Evolutionary conservation across 2,113 vertebrate species (phyloP).

Genomic region (Muscicapa adusta): DNA sequence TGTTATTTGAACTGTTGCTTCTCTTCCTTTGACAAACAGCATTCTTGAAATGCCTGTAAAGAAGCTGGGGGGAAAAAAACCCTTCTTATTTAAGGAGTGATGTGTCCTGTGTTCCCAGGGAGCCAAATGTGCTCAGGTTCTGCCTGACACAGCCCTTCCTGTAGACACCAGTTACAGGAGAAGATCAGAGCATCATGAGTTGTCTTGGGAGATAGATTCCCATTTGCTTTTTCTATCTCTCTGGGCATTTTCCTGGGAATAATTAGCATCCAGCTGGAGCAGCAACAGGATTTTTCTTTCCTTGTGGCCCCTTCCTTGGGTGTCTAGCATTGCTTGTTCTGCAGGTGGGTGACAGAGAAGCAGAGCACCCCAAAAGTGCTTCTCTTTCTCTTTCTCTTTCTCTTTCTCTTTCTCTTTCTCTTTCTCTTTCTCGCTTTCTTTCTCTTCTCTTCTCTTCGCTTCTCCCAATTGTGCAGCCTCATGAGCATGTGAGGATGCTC

Average conservation of each 20-base stretch:
- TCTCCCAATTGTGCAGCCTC: neutral
- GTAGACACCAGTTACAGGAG: neutral
- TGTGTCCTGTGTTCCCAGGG: neutral
- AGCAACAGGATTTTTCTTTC: neutral
- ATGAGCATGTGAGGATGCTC: rapidly evolving
- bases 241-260: neutral
- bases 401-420: too few relatives aligned
- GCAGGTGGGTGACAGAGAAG: neutral
- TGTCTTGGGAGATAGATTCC: neutral
- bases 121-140: neutral
- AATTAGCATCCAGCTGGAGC: neutral
- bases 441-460: too few relatives aligned
- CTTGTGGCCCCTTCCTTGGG: too few relatives aligned
- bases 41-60: neutral
- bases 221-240: neutral
- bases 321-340: neutral
- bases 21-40: neutral
- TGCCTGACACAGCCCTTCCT: rapidly evolving
- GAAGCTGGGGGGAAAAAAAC: rapidly evolving
- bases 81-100: rapidly evolving
- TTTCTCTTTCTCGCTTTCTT: too few relatives aligned
- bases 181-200: neutral
- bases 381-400: too few relatives aligned
- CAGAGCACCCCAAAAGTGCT: neutral
- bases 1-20: neutral